Evolutionary conservation across 2,113 vertebrate genomes (phyloP), one percentile per base, ranked within the genome.

Genomic region (Pogona vitticeps): DNA sequence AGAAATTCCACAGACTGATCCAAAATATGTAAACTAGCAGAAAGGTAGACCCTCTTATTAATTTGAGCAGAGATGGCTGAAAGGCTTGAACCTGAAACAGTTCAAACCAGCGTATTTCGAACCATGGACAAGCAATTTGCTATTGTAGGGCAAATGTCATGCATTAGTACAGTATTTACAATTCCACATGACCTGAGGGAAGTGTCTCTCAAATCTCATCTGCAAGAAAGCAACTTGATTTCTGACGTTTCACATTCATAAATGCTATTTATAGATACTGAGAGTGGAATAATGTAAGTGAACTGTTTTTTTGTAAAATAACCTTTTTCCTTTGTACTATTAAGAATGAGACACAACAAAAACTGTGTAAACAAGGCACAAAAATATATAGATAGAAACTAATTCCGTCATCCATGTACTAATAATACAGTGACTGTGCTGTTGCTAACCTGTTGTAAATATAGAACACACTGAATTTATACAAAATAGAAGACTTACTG

Each of bases 381-480:
- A 68, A 68, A 68, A 68, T 31, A 31, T 68, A 68, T n/a, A 13
- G 8, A 68, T 31, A 28, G 65, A 67, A 28, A 28, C 23, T 65
- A 52, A 18, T 67, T 26, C 65, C 8, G 26, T n/a, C 65, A 68
- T 28, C 26, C 65, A 68, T 68, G 23, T 31, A 68, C 65, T 68
- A 31, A 31, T 31, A 2, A 31, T 31, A 68, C 65, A 31, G 26
- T 68, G 28, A 26, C 65, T 31, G 65, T 68, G 65, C 28, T 71
- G 20, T 42, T 90, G 84, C 58, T 78, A 82, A 73, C 59, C n/a
- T 17, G 52, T 91, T 91, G 5, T 76, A 76, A 75, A 76, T 10
- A 40, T 52, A 93, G 73, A 78, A 65, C 75, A 78, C 88, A 75
- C 36, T 52, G 33, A 73, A 88, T 31, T 82, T 42, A 56, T 58